Evolutionary conservation across 2,797 vertebrate genomes (phyloP).

Genomic region (Eulemur albifrons): DNA sequence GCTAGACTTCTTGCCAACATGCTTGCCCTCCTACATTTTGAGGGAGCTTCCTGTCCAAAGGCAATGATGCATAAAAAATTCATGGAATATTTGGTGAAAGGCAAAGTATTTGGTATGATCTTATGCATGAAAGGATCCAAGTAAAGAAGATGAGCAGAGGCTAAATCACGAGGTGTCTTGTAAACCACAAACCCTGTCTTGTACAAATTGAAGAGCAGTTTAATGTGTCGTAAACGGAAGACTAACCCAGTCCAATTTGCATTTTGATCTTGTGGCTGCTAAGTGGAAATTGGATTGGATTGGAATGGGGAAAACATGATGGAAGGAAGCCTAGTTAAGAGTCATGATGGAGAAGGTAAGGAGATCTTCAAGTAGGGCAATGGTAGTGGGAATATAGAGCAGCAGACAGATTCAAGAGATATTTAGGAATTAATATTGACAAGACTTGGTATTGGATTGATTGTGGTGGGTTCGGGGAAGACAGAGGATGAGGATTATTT

Average conservation of each 20-base stretch:
- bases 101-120: background rate
- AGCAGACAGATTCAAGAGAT: background rate
- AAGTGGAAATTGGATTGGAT: background rate
- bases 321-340: background rate
- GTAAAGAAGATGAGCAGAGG: conserved; percentile 1
- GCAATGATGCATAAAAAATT: background rate
- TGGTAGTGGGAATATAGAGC: background rate
- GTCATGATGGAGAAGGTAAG: background rate
- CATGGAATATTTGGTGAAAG: background rate
- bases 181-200: background rate
- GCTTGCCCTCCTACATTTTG: background rate
- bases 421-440: background rate
- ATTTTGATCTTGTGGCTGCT: background rate
- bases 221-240: background rate
- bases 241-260: background rate
- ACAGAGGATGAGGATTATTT: background rate
- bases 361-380: background rate
- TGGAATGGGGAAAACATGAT: background rate
- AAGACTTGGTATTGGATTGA: background rate
- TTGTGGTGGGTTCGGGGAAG: background rate
- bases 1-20: background rate
- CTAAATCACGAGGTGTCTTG: background rate
- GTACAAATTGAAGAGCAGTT: background rate
- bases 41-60: background rate
- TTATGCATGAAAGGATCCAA: background rate